Conservation (phyloP, 2,113 vertebrate genomes). For the Plectropomus leopardus region DNA sequence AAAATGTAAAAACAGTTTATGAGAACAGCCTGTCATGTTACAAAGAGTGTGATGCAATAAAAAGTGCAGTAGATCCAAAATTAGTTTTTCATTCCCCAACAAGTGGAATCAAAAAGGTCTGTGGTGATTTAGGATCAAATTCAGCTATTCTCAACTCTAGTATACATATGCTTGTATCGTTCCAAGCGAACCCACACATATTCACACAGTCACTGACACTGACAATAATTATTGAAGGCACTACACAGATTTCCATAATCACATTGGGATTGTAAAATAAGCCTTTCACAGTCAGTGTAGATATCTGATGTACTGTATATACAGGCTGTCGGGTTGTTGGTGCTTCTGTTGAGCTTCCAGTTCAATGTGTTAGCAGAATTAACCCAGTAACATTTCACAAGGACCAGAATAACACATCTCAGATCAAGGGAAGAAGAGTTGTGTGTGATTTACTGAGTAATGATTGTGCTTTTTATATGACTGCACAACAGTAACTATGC, state of each 20-base stretch:
- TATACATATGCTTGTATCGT: neutral
- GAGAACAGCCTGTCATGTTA: no score
- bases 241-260: conserved; percentile 16
- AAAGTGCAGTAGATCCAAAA: neutral
- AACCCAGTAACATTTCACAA: neutral
- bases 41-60: neutral
- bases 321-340: neutral
- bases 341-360: neutral
- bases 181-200: conserved; percentile 3
- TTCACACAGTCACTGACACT: neutral
- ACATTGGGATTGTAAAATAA: conserved; percentile 13
- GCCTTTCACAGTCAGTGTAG: neutral
- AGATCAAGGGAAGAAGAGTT: neutral
- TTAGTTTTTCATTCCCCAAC: no score
- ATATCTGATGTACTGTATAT: neutral
- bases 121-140: neutral
- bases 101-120: neutral
- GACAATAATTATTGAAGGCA: conserved; percentile 13
- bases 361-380: neutral
- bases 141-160: neutral
- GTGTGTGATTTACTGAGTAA: neutral
- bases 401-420: neutral
- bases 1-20: no score
- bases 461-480: neutral
- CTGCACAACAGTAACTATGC: neutral